Base-by-base conservation (phyloP, 2,113 vertebrate species). In the Heteronetta atricapilla region DNA sequence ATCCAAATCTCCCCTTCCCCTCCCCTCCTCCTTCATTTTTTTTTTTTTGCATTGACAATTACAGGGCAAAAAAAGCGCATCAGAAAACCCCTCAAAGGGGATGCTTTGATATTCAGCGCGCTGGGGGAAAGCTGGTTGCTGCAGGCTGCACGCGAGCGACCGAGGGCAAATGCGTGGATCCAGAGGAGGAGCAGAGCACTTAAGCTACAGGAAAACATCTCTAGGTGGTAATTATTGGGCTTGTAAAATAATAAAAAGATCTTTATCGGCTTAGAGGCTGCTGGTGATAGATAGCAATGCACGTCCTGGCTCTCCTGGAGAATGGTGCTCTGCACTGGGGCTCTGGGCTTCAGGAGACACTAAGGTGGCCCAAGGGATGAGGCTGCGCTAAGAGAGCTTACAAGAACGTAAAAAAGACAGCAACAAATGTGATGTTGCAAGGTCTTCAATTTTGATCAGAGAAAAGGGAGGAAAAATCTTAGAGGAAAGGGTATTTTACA, bases 221-320 rank as follows among this genome's bases (percentile, higher is more conserved):
- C 44, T 38, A 62, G 40, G 50, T 58, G 25, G n/a, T 12, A 78
- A 81, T 84, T 83, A 80, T 1, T 23, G 83, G 22, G 33, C 53
- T 83, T 83, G 77, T 55, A 73, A 88, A 89, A 80, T 60, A 90
- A 90, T 69, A 73, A 52, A 26, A 33, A 89, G 46, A 68, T 74
- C 28, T 86, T 83, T 56, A 90, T 68, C 84, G 40, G 38, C 87
- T 90, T 76, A 48, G 63, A 82, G n/a, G 34, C 42, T 52, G 64
- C 64, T 52, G 22, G 46, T 10, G 60, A 21, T 11, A 36, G 77
- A 58, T 33, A 77, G 34, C 33, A 53, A 62, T 0, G 17, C 33
- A 28, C 3, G 13, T n/a, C 80, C 40, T 33, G 1, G 3, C 2
- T 21, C 58, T 46, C 78, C 1, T 79, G 1, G 48, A 2, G 5